Conservation (phyloP, 2,888 invertebrate genomes). For the Thumatha senex region DNA sequence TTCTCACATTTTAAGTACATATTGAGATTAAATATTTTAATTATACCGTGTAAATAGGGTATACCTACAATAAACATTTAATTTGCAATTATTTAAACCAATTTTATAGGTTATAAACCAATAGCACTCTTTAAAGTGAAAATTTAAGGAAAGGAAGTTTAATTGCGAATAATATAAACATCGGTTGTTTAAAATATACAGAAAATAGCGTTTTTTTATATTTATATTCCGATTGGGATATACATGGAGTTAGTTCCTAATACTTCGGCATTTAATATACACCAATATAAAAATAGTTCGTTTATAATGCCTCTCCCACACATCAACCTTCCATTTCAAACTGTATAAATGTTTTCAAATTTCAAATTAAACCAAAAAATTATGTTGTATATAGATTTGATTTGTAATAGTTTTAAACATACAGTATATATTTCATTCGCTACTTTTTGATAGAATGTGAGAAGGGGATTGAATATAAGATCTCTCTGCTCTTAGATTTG, state of each 20-base stretch:
- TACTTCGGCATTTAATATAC: conserved; percentile 52
- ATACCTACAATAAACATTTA: no score
- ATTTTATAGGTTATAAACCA: neutral
- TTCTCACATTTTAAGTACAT: conserved; percentile 3
- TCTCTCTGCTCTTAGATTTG: conserved; percentile 66
- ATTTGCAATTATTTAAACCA: neutral
- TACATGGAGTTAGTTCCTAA: conserved; percentile 49
- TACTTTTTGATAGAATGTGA: neutral
- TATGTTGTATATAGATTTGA: no score
- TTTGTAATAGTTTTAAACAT: neutral
- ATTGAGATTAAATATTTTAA: conserved; percentile 8
- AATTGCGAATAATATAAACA: conserved; percentile 15
- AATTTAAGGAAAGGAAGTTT: neutral
- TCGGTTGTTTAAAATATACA: conserved; percentile 5
- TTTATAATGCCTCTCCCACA: conserved; percentile 12
- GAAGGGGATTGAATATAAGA: conserved; percentile 43
- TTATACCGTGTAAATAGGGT: no score
- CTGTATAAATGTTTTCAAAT: neutral
- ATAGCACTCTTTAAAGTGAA: no score
- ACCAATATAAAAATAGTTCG: conserved; percentile 30
- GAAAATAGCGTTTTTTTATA: conserved; percentile 1
- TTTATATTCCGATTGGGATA: conserved; percentile 15
- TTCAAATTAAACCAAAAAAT: neutral
- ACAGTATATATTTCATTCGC: neutral
- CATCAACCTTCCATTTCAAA: neutral